phyloP scores from a whole-genome alignment of 1,140 invertebrate genomes.

The Drosophila subpulchrella region DNA sequence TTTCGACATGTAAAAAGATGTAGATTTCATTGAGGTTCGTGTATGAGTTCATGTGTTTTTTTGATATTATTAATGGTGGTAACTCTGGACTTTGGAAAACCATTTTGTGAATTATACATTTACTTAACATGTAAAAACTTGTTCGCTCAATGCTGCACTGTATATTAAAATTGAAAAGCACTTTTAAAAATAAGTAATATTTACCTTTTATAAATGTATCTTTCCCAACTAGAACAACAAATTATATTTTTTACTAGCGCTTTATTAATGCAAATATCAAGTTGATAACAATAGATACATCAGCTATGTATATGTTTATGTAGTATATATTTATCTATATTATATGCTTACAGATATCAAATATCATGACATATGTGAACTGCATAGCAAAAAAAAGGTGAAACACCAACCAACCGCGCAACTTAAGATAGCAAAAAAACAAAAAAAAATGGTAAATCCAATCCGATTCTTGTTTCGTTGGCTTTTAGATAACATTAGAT shows the following conservation, averaged over 20 bases:
- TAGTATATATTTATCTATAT: slow-evolving; percentile 37
- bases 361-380: slow-evolving; percentile 49
- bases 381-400: slow-evolving; percentile 37
- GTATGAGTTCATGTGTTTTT: background rate
- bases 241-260: slow-evolving; percentile 58
- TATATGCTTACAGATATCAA: slow-evolving; percentile 53
- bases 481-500: slow-evolving; percentile 46
- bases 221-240: background rate
- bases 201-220: background rate
- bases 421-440: slow-evolving; percentile 61
- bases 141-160: too few relatives aligned
- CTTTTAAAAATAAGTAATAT: too few relatives aligned
- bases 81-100: background rate
- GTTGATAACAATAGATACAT: slow-evolving; percentile 80
- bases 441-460: slow-evolving; percentile 29
- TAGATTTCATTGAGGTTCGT: background rate
- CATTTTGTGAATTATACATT: too few relatives aligned
- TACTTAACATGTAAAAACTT: too few relatives aligned
- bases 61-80: background rate
- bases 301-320: slow-evolving; percentile 52
- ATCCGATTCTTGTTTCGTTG: slow-evolving; percentile 41
- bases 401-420: slow-evolving; percentile 71
- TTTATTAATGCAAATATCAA: slow-evolving; percentile 80
- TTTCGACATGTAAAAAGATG: background rate
- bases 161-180: too few relatives aligned